Percentiles rank a stretch among this genome's conserved stretches.
These are phyloP conservation scores for Epistrophe eligans DNA, from an alignment of 2,888 invertebrate genomes.

Conservation along the genomic window DNA sequence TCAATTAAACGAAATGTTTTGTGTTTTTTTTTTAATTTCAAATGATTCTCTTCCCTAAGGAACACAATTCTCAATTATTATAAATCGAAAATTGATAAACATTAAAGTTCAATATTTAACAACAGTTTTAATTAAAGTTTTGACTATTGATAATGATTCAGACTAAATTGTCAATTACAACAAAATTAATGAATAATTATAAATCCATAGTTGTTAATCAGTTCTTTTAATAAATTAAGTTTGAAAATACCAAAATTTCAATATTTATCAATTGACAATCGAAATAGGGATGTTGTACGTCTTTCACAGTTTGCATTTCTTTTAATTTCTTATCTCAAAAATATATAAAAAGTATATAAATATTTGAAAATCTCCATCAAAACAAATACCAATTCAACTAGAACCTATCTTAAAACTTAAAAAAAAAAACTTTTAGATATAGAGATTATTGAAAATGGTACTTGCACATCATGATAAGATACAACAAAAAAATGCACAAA, in stretches of 20 bases:
- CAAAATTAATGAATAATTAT: too few species aligned
- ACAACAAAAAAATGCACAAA: slow-evolving; percentile 57
- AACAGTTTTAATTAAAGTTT: too few species aligned
- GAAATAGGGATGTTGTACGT: too few species aligned
- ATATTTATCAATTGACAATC: too few species aligned
- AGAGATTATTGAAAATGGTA: slow-evolving; percentile 47
- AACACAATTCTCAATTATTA: too few species aligned
- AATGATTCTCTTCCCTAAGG: background rate
- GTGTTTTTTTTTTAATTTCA: background rate
- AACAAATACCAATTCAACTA: slow-evolving; percentile 26
- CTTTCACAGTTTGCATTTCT: background rate
- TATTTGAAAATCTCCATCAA: slow-evolving; percentile 9
- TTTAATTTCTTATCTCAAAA: background rate
- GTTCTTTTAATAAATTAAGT: too few species aligned
- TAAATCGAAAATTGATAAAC: too few species aligned
- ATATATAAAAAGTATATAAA: background rate
- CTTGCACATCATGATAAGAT: slow-evolving; percentile 58
- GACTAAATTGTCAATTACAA: too few species aligned
- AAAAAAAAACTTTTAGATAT: slow-evolving; percentile 34
- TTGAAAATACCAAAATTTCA: too few species aligned
- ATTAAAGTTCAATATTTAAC: too few species aligned
- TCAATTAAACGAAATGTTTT: background rate
- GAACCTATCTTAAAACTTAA: slow-evolving; percentile 24
- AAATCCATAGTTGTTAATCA: too few species aligned
- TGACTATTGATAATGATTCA: too few species aligned